Percentiles rank a stretch among this genome's conserved stretches.
phyloP scores from a whole-genome alignment of 2,113 vertebrate species.

The Leuciscus idus region DNA sequence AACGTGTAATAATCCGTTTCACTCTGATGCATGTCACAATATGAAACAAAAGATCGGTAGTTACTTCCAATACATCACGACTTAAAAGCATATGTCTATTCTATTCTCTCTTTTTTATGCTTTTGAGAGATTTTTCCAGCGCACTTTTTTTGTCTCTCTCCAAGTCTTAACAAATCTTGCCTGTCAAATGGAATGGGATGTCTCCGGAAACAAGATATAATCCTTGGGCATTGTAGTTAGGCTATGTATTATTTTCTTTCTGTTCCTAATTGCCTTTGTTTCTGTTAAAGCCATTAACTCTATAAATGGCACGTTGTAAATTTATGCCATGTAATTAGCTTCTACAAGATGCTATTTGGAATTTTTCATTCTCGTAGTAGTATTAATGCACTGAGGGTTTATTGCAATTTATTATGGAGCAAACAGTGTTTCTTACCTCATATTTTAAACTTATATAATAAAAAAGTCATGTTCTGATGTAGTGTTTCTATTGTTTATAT shows the following conservation, averaged over 20 bases:
- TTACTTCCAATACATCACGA: too few species aligned
- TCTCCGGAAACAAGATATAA: neutral
- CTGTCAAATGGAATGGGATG: neutral
- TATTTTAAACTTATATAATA: conserved; percentile 8
- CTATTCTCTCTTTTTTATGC: neutral
- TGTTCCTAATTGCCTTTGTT: conserved; percentile 6
- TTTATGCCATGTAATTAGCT: conserved; percentile 34
- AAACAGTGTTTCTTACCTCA: conserved; percentile 16
- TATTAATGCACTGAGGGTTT: conserved; percentile 17
- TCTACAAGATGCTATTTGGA: neutral
- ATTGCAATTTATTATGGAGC: neutral
- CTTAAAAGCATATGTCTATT: neutral
- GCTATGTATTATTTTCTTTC: neutral
- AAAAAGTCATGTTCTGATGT: neutral
- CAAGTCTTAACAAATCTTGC: neutral
- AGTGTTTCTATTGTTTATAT: conserved; percentile 52
- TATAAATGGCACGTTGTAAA: conserved; percentile 12
- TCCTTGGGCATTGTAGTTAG: conserved; percentile 6
- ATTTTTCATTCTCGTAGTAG: neutral
- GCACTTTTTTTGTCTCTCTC: neutral
- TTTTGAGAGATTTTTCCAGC: neutral
- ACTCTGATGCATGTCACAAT: neutral
- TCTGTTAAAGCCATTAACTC: neutral
- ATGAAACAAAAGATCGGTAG: neutral
- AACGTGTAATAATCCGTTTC: neutral